A percentile compares a stretch with the other conserved stretches of the same genome.
Conservation (phyloP, 1,140 invertebrate species). For the Drepana arcuata region DNA sequence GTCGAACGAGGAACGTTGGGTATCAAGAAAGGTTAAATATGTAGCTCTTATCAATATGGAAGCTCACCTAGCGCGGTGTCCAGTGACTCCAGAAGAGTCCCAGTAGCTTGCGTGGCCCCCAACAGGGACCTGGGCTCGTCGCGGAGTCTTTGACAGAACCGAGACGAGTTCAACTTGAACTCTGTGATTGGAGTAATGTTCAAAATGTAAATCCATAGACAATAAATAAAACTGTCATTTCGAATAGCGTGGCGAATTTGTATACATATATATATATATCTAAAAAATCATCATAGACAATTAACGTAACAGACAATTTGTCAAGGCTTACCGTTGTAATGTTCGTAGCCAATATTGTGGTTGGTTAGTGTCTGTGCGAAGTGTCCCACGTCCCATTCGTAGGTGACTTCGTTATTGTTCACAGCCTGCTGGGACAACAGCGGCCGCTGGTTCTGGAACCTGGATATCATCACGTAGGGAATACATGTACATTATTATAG, state of each 20-base stretch:
- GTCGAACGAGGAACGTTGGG: too few relatives aligned
- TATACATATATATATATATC: too few relatives aligned
- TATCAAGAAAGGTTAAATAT: too few relatives aligned
- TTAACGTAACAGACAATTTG: slow-evolving; percentile 1
- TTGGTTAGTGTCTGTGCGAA: slow-evolving; percentile 44
- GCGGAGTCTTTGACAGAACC: slow-evolving; percentile 26
- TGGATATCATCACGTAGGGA: too few relatives aligned
- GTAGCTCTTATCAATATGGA: too few relatives aligned
- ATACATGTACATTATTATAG: too few relatives aligned
- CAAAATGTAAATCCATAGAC: too few relatives aligned
- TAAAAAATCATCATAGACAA: slow-evolving; percentile 3
- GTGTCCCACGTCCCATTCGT: slow-evolving; percentile 30
- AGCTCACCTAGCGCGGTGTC: slow-evolving; percentile 32
- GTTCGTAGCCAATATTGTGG: slow-evolving; percentile 38
- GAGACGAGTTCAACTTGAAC: slow-evolving; percentile 21
- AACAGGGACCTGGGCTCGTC: slow-evolving; percentile 28
- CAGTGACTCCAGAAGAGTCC: slow-evolving; percentile 29
- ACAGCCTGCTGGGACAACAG: slow-evolving; percentile 26
- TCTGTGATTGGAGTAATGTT: too few relatives aligned
- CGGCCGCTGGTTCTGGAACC: slow-evolving; percentile 51
- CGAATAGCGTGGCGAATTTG: background rate
- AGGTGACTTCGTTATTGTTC: slow-evolving; percentile 26
- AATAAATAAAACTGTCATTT: too few relatives aligned
- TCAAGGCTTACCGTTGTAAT: slow-evolving; percentile 29
- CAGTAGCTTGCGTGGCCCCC: slow-evolving; percentile 34